Evolutionary conservation across 2,888 invertebrate species (phyloP), one percentile per base, ranked within the genome.

Genomic region (Phyto melanocephala): DNA sequence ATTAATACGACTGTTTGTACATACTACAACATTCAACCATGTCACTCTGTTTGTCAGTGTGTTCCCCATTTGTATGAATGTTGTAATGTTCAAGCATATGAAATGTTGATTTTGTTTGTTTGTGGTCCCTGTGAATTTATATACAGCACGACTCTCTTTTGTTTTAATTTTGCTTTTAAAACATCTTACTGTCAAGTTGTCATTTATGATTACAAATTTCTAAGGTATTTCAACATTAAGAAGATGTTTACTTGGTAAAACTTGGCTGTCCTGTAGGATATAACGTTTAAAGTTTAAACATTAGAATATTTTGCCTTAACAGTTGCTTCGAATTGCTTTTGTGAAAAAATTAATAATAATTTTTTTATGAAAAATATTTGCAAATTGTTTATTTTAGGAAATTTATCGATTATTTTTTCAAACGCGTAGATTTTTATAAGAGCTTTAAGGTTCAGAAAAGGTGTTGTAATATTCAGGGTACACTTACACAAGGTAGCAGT

Each of bases 181-280:
- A 45, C 65, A 52, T 72, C n/a, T 65, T 75, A 70, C 63, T 82
- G 79, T 75, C 82, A 79, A 54, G 65, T 58, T 82, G 70, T 82
- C 75, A 79, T 79, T 75, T 75, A 81, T 77, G 71, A 81, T 72
- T 67, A 62, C 52, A 40, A 50, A 65, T 22, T 15, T 5, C 15
- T 63, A 15, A 22, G 8, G 2, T 28, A 28, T 15, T 47, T 58
- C 1, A 15, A n/a, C 2, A 11, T 5, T 13, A 24, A n/a, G 8
- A 28, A 56, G 42, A 54, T 52, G 42, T 28, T 72, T 62, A 17
- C 20, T n/a, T n/a, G 15, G 11, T 60, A 37, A 6, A 62, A 24
- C 7, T 52, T 20, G 0, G 1, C 17, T 17, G 22, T 33, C 11
- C 11, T 40, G 13, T 33, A 4, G 40, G 15, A 0, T 42, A 28